phyloP scores from a whole-genome alignment of 2,797 vertebrate genomes.

The Notolabrus celidotus region DNA sequence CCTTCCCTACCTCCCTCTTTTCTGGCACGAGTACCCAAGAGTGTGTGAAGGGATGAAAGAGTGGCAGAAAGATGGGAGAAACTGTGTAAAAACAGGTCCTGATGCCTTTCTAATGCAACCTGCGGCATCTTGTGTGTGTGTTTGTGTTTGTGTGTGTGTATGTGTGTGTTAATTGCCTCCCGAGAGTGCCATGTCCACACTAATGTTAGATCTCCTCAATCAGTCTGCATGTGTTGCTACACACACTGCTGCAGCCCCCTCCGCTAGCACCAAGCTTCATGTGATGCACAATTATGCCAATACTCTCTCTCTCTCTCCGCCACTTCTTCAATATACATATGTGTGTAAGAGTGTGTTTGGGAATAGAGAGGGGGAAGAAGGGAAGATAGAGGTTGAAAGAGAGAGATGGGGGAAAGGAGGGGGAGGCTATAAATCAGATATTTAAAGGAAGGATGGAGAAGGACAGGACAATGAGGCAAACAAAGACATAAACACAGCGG shows the following conservation, averaged over 20 bases:
- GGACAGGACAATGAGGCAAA: conserved; percentile 49
- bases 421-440: conserved; percentile 53
- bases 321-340: conserved; percentile 53
- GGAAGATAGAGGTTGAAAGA: neutral
- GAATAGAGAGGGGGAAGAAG: neutral
- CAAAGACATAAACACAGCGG: conserved; percentile 14
- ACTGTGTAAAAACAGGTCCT: conserved; percentile 29
- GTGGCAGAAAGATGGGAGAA: conserved; percentile 1
- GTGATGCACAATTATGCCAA: conserved; percentile 71
- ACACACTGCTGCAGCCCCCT: conserved; percentile 75
- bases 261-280: conserved; percentile 66
- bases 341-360: conserved; percentile 37
- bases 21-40: neutral
- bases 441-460: conserved; percentile 53
- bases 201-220: conserved; percentile 82
- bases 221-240: conserved; percentile 64
- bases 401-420: neutral
- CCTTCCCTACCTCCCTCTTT: neutral
- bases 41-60: conserved; percentile 4
- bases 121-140: conserved; percentile 50
- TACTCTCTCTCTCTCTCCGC: conserved; percentile 26
- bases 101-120: conserved; percentile 67
- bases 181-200: conserved; percentile 75
- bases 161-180: conserved; percentile 78
- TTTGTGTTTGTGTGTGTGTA: conserved; percentile 18